These are phyloP conservation scores for Steinernema khuongi DNA, from an alignment of 1,140 invertebrate genomes.

Conservation along the genomic window DNA sequence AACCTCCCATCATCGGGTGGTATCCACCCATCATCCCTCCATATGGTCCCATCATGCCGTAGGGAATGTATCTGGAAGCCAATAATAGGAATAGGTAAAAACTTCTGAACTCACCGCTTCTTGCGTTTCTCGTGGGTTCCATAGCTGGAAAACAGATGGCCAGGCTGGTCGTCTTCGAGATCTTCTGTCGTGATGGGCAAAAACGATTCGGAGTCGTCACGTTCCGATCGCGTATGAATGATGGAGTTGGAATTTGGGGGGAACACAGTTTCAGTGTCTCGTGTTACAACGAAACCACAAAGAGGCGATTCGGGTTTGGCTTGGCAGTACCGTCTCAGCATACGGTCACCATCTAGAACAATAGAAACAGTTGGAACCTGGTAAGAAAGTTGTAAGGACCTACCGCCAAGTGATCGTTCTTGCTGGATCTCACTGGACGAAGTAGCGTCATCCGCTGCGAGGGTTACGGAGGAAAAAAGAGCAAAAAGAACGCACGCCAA, in stretches of 20 bases:
- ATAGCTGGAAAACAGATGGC: neutral
- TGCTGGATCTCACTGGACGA: neutral
- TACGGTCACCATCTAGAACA: neutral
- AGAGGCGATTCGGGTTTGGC: neutral
- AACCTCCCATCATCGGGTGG: neutral
- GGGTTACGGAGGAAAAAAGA: neutral
- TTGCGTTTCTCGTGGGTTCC: neutral
- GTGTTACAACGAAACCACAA: neutral
- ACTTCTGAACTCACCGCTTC: neutral
- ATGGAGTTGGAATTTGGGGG: neutral
- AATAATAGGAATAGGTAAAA: neutral
- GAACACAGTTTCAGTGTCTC: neutral
- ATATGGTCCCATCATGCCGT: neutral
- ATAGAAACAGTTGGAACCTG: too few species aligned
- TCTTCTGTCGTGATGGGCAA: neutral
- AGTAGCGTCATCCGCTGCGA: neutral
- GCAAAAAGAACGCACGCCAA: neutral
- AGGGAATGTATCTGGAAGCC: neutral
- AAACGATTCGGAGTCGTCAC: neutral
- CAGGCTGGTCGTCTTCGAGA: neutral
- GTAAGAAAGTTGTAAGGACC: too few species aligned
- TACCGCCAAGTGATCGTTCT: neutral
- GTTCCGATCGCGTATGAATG: neutral
- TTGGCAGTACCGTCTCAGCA: neutral
- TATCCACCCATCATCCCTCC: conserved; percentile 3